These are phyloP conservation scores for Pseudomugil tenellus DNA, from an alignment of 2,797 vertebrate species.

Conservation along the genomic window DNA sequence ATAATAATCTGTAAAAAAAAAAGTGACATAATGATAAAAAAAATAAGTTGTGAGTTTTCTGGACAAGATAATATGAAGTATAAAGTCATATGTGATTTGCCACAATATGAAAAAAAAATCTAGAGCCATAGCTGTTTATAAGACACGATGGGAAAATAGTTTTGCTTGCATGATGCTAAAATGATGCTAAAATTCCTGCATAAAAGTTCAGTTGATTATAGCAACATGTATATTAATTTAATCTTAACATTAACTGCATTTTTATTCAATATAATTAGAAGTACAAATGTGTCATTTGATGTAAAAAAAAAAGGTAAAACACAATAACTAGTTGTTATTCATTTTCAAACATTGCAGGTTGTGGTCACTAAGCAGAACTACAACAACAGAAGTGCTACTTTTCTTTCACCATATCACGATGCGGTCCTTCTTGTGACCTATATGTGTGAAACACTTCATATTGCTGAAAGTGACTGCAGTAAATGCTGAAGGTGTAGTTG, in stretches of 20 bases:
- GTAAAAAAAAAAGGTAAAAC: neutral
- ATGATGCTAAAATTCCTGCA: neutral
- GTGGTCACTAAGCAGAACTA: neutral
- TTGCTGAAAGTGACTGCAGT: too few relatives aligned
- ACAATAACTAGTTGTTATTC: neutral
- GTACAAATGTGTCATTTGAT: neutral
- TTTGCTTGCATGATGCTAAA: too few relatives aligned
- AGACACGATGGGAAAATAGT: neutral
- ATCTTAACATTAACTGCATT: neutral
- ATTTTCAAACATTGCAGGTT: neutral
- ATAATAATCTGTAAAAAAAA: constrained; percentile 54
- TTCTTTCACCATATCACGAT: neutral
- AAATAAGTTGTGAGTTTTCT: neutral
- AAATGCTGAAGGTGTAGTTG: too few relatives aligned
- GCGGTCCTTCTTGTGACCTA: neutral
- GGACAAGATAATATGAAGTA: neutral
- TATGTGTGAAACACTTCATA: neutral
- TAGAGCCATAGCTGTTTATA: neutral
- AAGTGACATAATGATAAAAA: constrained; percentile 21
- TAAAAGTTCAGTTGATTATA: neutral
- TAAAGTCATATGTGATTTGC: neutral
- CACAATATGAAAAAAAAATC: neutral
- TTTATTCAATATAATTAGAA: neutral
- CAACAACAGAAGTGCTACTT: neutral
- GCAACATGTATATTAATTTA: neutral